Conservation (phyloP, 2,113 vertebrate species). For the Orthonyx spaldingii region DNA sequence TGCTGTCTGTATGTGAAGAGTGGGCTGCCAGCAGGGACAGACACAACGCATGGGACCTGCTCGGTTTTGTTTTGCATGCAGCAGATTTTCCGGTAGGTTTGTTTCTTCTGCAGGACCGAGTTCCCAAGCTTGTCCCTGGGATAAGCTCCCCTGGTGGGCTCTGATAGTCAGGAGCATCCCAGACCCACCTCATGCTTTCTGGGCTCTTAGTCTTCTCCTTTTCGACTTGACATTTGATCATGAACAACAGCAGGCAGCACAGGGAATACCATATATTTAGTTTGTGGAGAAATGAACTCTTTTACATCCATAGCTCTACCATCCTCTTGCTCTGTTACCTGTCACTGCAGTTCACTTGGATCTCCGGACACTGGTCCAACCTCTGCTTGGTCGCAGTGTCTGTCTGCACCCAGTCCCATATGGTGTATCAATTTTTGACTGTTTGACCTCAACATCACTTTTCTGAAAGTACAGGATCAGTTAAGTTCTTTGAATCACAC, state of each 20-base stretch:
- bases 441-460: not conserved
- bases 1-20: not conserved
- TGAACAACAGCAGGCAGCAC: not conserved
- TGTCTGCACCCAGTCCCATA: not conserved
- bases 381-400: not conserved
- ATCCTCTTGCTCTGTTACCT: not conserved
- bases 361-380: not conserved
- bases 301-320: not conserved
- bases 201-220: not conserved
- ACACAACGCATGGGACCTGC: not conserved
- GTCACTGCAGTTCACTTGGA: not conserved
- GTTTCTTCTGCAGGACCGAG: not conserved
- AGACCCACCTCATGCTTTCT: not conserved
- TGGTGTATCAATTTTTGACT: not conserved
- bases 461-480: not conserved
- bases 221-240: not conserved
- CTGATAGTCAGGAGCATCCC: not conserved
- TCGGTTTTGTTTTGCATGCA: not conserved
- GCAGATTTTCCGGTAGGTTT: not conserved
- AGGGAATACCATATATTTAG: not conserved
- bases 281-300: not conserved
- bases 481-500: not conserved
- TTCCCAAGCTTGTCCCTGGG: not conserved
- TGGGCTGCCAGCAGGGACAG: not conserved
- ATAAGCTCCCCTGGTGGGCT: not conserved